These are phyloP conservation scores for Atta colombica DNA, from an alignment of 1,140 invertebrate genomes.

Conservation along the genomic window DNA sequence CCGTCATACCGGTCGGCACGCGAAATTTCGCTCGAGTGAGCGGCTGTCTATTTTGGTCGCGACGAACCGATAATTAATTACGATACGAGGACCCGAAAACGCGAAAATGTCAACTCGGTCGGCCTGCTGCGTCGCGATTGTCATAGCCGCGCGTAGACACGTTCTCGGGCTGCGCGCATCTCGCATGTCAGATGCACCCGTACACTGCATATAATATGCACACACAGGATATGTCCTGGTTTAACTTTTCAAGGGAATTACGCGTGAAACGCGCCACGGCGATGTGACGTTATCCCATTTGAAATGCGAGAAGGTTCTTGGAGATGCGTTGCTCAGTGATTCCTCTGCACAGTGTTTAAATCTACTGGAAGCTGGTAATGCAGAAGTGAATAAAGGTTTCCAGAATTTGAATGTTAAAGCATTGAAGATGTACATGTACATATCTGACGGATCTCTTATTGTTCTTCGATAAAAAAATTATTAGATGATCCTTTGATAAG, in stretches of 20 bases:
- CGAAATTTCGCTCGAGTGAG: slow-evolving; percentile 47
- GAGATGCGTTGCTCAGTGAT: slow-evolving; percentile 11
- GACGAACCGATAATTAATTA: slow-evolving; percentile 62
- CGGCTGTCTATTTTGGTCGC: slow-evolving; percentile 59
- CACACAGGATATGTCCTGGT: slow-evolving; percentile 42
- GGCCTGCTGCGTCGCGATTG: slow-evolving; percentile 38
- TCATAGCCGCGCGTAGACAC: slow-evolving; percentile 47
- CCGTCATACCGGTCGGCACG: slow-evolving; percentile 13
- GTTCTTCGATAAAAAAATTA: background rate
- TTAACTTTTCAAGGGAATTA: slow-evolving; percentile 63
- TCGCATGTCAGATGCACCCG: slow-evolving; percentile 56
- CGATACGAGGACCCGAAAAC: slow-evolving; percentile 49
- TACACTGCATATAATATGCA: slow-evolving; percentile 49
- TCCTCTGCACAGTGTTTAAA: background rate
- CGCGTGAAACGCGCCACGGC: slow-evolving; percentile 47
- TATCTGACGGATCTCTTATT: background rate
- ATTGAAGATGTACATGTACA: background rate
- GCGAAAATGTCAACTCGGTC: slow-evolving; percentile 58
- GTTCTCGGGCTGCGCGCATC: slow-evolving; percentile 54
- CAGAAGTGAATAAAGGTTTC: background rate
- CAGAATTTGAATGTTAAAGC: background rate
- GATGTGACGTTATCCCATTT: slow-evolving; percentile 41
- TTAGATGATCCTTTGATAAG: background rate
- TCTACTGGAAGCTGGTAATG: background rate
- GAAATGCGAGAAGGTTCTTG: slow-evolving; percentile 42